These are phyloP conservation scores for Drosophila kepulauana DNA, from an alignment of 1,140 invertebrate species.

Conservation along the genomic window DNA sequence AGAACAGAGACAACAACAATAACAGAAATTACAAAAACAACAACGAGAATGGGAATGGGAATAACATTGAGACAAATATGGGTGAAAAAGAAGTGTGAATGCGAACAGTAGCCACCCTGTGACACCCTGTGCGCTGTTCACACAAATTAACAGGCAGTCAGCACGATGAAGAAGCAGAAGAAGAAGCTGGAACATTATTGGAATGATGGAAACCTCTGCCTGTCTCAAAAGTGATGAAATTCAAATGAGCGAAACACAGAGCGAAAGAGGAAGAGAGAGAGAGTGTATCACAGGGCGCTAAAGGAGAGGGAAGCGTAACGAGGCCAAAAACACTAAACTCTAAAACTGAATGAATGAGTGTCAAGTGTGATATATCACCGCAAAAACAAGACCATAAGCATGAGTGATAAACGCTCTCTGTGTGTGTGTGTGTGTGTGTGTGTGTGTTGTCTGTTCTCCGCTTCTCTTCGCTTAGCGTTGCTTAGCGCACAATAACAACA, in stretches of 20 bases:
- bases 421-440: slow-evolving; percentile 11
- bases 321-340: slow-evolving; percentile 76
- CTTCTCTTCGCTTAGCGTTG: slow-evolving; percentile 46
- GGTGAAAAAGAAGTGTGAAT: slow-evolving; percentile 51
- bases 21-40: slow-evolving; percentile 15
- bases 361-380: slow-evolving; percentile 85
- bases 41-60: slow-evolving; percentile 47
- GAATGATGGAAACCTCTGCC: slow-evolving; percentile 15
- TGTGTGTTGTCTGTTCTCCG: not conserved
- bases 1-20: slow-evolving; percentile 8
- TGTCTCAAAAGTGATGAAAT: slow-evolving; percentile 71
- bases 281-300: not conserved
- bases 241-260: slow-evolving; percentile 55
- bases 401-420: slow-evolving; percentile 79
- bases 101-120: slow-evolving; percentile 29
- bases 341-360: slow-evolving; percentile 84
- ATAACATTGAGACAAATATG: slow-evolving; percentile 56
- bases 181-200: slow-evolving; percentile 13
- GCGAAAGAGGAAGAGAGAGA: not conserved
- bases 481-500: slow-evolving; percentile 54
- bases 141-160: slow-evolving; percentile 63
- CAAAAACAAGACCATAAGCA: slow-evolving; percentile 84
- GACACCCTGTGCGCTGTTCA: slow-evolving; percentile 8
- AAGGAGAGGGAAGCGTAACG: slow-evolving; percentile 46
- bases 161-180: slow-evolving; percentile 15